phyloP scores from a whole-genome alignment of 2,113 vertebrate species.

The Osmerus eperlanus region DNA sequence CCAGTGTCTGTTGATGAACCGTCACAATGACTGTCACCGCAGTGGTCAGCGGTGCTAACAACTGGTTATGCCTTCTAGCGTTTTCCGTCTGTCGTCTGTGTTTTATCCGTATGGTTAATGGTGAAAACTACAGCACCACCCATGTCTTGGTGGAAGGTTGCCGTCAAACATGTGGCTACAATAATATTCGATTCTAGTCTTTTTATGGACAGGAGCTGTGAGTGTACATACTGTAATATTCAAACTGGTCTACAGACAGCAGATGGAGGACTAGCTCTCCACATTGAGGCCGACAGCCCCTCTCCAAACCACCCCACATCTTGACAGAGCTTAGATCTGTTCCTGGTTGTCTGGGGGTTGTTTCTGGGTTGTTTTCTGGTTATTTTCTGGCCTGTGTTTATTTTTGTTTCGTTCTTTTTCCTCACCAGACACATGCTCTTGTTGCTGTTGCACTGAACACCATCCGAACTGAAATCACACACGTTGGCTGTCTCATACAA shows the following conservation, averaged over 20 bases:
- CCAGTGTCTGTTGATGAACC: constrained; percentile 64
- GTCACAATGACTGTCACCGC: constrained; percentile 70
- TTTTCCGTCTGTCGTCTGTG: constrained; percentile 76
- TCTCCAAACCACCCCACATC: constrained; percentile 12
- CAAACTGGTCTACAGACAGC: constrained; percentile 48
- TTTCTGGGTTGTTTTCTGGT: constrained; percentile 8
- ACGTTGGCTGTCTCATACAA: constrained; percentile 7
- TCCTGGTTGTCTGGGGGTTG: constrained; percentile 13
- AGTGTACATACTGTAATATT: constrained; percentile 48
- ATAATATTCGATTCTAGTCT: constrained; percentile 74
- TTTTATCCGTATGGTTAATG: constrained; percentile 75
- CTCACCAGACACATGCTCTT: constrained; percentile 10
- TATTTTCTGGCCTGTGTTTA: constrained; percentile 11
- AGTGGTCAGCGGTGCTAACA: constrained; percentile 56
- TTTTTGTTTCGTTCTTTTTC: neutral
- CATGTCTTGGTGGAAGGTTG: constrained; percentile 82
- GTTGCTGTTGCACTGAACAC: constrained; percentile 15
- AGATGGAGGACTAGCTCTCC: constrained; percentile 2
- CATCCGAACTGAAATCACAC: constrained; percentile 14
- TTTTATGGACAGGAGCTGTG: neutral
- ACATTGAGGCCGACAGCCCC: constrained; percentile 2
- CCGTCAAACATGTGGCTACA: constrained; percentile 78
- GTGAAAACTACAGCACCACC: constrained; percentile 64
- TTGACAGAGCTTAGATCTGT: constrained; percentile 4
- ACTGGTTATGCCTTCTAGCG: constrained; percentile 71